A percentile compares a stretch with the other conserved stretches of the same genome.
Conservation (phyloP, 2,797 vertebrate species). For the Chelmon rostratus region DNA sequence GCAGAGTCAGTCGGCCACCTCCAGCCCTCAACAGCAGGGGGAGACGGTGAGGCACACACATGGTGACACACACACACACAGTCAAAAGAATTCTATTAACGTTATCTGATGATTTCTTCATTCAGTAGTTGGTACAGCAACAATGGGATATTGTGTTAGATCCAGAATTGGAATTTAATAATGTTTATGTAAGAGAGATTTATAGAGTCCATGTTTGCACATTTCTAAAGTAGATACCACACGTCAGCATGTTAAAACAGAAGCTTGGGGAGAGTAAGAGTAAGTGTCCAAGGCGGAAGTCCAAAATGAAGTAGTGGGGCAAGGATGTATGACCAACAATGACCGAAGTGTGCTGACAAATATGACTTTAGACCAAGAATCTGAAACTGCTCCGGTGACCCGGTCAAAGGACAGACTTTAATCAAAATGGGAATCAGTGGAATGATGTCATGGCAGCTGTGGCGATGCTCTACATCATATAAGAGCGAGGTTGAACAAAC, state of each 20-base stretch:
- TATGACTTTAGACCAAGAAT: slow-evolving; percentile 9
- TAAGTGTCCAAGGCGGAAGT: too few relatives aligned
- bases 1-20: slow-evolving; percentile 88
- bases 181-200: not conserved
- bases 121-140: not conserved
- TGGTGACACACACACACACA: not conserved
- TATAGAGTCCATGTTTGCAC: not conserved
- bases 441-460: slow-evolving; percentile 16
- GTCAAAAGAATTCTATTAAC: not conserved
- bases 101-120: not conserved
- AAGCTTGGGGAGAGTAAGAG: too few relatives aligned
- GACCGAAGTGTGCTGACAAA: not conserved
- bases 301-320: too few relatives aligned
- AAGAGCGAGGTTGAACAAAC: slow-evolving; percentile 23
- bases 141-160: not conserved
- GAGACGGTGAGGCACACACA: slow-evolving; percentile 84
- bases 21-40: slow-evolving; percentile 90
- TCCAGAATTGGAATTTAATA: not conserved
- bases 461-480: not conserved
- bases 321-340: not conserved
- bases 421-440: slow-evolving; percentile 3
- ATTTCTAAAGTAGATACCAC: too few relatives aligned
- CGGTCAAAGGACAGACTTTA: not conserved
- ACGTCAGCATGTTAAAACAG: not conserved
- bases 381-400: not conserved